A percentile compares a stretch with the other conserved stretches of the same genome.
phyloP scores from a whole-genome alignment of 2,888 invertebrate genomes.

The Ophioninae sp. region DNA sequence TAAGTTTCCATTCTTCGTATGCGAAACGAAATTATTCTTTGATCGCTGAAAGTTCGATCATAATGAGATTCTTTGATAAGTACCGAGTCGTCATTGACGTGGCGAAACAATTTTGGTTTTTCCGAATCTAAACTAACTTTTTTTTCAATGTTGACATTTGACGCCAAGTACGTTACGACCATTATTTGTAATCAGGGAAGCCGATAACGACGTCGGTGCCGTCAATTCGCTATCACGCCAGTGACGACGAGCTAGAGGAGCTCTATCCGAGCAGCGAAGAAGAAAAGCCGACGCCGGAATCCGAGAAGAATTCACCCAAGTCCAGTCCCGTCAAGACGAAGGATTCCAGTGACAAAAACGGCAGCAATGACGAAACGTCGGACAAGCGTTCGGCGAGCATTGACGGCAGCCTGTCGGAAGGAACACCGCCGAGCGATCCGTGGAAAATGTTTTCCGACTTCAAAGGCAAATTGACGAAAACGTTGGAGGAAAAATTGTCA shows the following conservation, averaged over 20 bases:
- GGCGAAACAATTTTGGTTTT: neutral
- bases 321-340: constrained; percentile 80
- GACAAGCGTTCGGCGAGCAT: constrained; percentile 85
- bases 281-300: constrained; percentile 83
- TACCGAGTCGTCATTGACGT: neutral
- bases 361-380: constrained; percentile 78
- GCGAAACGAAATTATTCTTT: neutral
- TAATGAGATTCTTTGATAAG: neutral
- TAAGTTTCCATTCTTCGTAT: neutral
- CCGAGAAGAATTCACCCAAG: constrained; percentile 75
- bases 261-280: constrained; percentile 84
- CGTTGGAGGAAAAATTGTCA: constrained; percentile 89
- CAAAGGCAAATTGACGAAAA: constrained; percentile 89
- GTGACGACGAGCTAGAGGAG: constrained; percentile 89
- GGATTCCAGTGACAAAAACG: constrained; percentile 81
- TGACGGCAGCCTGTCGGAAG: constrained; percentile 81
- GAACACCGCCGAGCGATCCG: constrained; percentile 84
- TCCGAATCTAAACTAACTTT: neutral
- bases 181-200: constrained; percentile 75
- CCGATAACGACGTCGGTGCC: constrained; percentile 81
- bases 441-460: constrained; percentile 89
- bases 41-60: neutral
- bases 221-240: constrained; percentile 89
- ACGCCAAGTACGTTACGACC: too few relatives aligned
- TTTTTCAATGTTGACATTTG: neutral